phyloP scores from a whole-genome alignment of 2,888 invertebrate species.

The Acronicta aceris region DNA sequence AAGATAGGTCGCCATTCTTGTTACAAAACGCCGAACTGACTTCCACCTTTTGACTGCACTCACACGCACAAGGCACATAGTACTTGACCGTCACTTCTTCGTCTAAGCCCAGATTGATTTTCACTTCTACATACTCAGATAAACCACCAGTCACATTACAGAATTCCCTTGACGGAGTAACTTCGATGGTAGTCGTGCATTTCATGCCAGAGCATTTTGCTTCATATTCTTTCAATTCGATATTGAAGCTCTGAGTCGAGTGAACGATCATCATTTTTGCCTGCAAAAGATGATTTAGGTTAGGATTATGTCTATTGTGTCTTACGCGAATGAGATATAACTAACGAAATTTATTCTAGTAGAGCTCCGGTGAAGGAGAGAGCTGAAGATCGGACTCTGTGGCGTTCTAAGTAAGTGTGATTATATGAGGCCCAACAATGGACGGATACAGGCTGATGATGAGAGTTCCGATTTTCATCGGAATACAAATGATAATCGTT shows the following conservation, averaged over 20 bases:
- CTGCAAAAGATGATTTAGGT: constrained; percentile 34
- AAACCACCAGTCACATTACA: constrained; percentile 60
- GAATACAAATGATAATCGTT: too few species aligned
- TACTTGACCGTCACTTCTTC: constrained; percentile 67
- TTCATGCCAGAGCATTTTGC: constrained; percentile 43
- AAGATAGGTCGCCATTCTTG: constrained; percentile 86
- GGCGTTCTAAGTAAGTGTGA: too few species aligned
- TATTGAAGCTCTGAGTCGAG: constrained; percentile 63
- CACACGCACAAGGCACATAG: constrained; percentile 78
- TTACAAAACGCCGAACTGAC: constrained; percentile 78
- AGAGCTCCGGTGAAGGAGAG: too few species aligned
- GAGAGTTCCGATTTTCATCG: too few species aligned
- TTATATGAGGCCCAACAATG: too few species aligned
- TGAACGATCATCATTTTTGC: constrained; percentile 38
- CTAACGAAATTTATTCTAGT: too few species aligned
- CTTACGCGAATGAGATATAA: too few species aligned
- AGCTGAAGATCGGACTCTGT: too few species aligned
- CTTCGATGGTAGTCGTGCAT: constrained; percentile 61
- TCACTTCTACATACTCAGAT: constrained; percentile 64
- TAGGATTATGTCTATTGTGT: background rate
- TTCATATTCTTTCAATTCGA: constrained; percentile 42
- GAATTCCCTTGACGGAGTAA: constrained; percentile 60
- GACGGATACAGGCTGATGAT: too few species aligned
- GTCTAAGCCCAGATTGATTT: constrained; percentile 60
- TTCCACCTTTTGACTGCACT: constrained; percentile 69